Conservation (phyloP, 2,797 vertebrate species). For the Paedocypris micromegethes region DNA sequence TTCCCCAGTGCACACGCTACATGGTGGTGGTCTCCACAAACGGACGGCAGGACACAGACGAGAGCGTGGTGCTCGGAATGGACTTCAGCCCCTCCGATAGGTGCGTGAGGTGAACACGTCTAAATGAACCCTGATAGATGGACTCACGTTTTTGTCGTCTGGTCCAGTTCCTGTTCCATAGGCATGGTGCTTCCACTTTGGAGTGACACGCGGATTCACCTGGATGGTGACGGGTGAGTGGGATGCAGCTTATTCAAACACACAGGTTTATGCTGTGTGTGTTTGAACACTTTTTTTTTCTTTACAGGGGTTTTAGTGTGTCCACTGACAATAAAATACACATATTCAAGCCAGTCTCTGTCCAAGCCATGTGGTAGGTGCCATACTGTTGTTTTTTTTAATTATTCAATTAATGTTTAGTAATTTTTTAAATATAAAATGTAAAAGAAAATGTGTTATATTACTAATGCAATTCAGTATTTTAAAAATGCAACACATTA, state of each 20-base stretch:
- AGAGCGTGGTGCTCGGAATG: constrained; percentile 93
- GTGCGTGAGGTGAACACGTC: constrained; percentile 57
- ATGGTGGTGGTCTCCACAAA: constrained; percentile 98
- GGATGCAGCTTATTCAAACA: constrained; percentile 1
- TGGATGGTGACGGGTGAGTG: constrained; percentile 95
- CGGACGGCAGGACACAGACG: constrained; percentile 92
- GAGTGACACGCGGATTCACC: constrained; percentile 94
- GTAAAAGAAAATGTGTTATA: not conserved
- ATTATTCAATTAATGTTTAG: not conserved
- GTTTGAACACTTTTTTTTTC: constrained; percentile 6
- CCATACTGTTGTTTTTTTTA: not conserved
- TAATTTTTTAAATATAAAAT: not conserved
- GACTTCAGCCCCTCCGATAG: constrained; percentile 92
- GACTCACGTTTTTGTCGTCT: constrained; percentile 27
- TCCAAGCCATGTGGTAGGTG: constrained; percentile 98
- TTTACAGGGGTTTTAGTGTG: constrained; percentile 90
- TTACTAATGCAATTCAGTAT: not conserved
- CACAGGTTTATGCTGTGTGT: not conserved
- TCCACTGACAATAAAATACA: constrained; percentile 94
- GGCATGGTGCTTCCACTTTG: constrained; percentile 94
- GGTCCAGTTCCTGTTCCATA: constrained; percentile 62
- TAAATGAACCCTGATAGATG: not conserved
- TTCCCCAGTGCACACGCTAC: constrained; percentile 89
- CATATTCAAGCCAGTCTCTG: constrained; percentile 96
- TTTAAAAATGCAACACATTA: too few relatives aligned